Evolutionary conservation across 2,113 vertebrate species (phyloP).

Genomic region (Brachionichthys hirsutus): DNA sequence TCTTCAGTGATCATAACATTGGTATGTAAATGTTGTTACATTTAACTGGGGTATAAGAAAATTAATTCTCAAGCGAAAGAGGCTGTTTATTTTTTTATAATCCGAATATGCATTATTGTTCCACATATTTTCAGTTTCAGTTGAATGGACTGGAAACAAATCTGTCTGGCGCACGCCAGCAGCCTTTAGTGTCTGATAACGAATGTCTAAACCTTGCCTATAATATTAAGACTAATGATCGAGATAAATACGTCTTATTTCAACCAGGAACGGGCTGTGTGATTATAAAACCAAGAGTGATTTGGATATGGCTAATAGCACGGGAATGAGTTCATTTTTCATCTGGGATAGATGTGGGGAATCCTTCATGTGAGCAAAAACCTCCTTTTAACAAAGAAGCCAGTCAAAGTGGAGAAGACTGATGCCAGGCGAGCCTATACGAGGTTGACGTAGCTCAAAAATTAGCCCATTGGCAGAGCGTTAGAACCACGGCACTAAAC

Average conservation of each 20-base stretch:
- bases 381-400: constrained; percentile 40
- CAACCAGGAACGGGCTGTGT: constrained; percentile 28
- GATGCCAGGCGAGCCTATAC: constrained; percentile 1
- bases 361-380: constrained; percentile 7
- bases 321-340: constrained; percentile 44
- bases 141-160: constrained; percentile 41
- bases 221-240: constrained; percentile 45
- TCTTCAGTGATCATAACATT: constrained; percentile 40
- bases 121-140: constrained; percentile 39
- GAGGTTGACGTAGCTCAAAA: constrained; percentile 51
- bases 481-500: constrained; percentile 60
- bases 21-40: constrained; percentile 42
- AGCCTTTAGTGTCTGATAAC: constrained; percentile 17
- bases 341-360: background rate
- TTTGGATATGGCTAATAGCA: constrained; percentile 38
- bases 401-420: constrained; percentile 38
- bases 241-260: constrained; percentile 35
- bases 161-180: constrained; percentile 26
- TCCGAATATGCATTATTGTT: background rate
- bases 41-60: constrained; percentile 17
- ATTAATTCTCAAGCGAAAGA: constrained; percentile 49
- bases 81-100: constrained; percentile 10
- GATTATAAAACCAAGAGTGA: constrained; percentile 44
- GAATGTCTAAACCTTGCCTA: constrained; percentile 27
- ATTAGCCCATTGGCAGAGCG: constrained; percentile 53